phyloP scores from a whole-genome alignment of 2,797 vertebrate species.

The Oreochromis mossambicus region DNA sequence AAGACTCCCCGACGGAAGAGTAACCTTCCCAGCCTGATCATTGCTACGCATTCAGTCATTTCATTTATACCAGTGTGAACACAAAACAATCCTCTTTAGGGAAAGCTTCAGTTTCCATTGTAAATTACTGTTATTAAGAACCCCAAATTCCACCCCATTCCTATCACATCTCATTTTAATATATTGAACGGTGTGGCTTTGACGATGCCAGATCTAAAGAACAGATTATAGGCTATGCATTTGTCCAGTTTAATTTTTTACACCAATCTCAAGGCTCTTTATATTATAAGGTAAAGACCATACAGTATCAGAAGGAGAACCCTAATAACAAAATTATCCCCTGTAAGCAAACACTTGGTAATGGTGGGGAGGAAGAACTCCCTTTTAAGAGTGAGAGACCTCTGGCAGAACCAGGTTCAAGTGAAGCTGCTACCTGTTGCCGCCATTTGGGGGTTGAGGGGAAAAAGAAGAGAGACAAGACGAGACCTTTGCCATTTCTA shows the following conservation, averaged over 20 bases:
- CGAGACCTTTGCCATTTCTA: background rate
- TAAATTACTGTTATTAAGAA: background rate
- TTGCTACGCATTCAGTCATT: background rate
- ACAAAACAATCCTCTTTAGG: background rate
- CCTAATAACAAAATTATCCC: background rate
- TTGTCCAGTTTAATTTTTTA: background rate
- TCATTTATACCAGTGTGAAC: background rate
- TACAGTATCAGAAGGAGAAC: background rate
- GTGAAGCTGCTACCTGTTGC: background rate
- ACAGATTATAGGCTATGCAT: background rate
- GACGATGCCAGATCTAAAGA: background rate
- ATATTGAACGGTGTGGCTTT: background rate
- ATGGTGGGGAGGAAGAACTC: background rate
- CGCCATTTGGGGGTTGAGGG: background rate
- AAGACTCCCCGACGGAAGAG: background rate
- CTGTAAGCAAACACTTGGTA: background rate
- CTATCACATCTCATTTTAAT: background rate
- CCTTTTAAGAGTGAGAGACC: background rate
- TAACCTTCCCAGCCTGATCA: background rate
- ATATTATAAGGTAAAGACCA: background rate
- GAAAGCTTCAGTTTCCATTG: background rate
- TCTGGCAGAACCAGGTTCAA: background rate
- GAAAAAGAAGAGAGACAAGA: background rate
- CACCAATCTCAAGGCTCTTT: background rate
- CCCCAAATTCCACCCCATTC: fast-evolving